phyloP scores from a whole-genome alignment of 2,888 invertebrate species.

The Polietes domitor region DNA sequence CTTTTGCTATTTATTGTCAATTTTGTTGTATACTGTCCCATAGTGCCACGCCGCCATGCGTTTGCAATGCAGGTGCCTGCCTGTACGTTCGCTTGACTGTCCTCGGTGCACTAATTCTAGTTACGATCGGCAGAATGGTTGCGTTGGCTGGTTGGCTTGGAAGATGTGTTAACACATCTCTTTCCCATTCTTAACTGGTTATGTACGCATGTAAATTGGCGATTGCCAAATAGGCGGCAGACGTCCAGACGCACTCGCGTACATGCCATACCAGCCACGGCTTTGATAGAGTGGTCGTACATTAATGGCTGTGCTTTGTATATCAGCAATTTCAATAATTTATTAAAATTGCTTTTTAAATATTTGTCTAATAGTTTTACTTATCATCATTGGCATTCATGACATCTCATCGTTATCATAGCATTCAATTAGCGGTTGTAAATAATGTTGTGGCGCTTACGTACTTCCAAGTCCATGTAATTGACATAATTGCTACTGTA shows the following conservation, averaged over 20 bases:
- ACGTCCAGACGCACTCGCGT: neutral
- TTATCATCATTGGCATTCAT: conserved; percentile 42
- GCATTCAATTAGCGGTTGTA: conserved; percentile 53
- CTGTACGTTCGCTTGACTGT: neutral
- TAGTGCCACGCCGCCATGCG: conserved; percentile 1
- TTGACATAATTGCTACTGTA: conserved; percentile 47
- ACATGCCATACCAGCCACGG: neutral
- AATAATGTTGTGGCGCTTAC: conserved; percentile 30
- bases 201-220: conserved; percentile 32
- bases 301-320: neutral
- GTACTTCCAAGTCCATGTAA: conserved; percentile 29
- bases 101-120: conserved; percentile 27
- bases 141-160: neutral
- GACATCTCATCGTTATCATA: conserved; percentile 53
- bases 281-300: conserved; percentile 15
- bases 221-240: neutral
- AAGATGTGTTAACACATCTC: neutral
- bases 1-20: no score
- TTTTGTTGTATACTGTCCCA: neutral
- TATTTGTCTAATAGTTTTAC: conserved; percentile 48
- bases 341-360: conserved; percentile 60
- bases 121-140: neutral
- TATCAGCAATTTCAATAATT: conserved; percentile 58
- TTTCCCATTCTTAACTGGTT: conserved; percentile 20
- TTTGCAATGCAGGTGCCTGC: neutral